These are phyloP conservation scores for Pyrocephalus nanus DNA, from an alignment of 2,797 vertebrate species.

Conservation along the genomic window DNA sequence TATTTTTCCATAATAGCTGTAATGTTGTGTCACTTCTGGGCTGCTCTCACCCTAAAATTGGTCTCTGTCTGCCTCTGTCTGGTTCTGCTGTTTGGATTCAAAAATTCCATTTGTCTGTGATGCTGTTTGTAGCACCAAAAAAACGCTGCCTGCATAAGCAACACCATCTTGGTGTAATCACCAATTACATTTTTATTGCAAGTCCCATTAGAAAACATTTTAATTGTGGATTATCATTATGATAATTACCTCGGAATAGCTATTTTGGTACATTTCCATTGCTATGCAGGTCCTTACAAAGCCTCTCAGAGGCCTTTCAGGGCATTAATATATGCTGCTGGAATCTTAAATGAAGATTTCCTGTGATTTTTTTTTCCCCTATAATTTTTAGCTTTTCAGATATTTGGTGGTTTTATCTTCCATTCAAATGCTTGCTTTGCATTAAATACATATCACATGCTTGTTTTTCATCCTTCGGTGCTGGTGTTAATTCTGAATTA, in stretches of 20 bases:
- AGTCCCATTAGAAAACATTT: slow-evolving; percentile 14
- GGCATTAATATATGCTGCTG: not conserved
- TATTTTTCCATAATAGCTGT: not conserved
- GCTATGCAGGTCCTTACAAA: not conserved
- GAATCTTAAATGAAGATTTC: not conserved
- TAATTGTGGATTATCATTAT: slow-evolving; percentile 29
- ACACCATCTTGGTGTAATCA: not conserved
- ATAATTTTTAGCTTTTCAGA: not conserved
- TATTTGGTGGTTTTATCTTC: not conserved
- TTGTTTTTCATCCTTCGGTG: not conserved
- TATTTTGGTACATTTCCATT: slow-evolving; percentile 21
- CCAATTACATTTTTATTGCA: slow-evolving; percentile 33
- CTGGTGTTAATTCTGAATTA: not conserved
- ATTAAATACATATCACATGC: not conserved
- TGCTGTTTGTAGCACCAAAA: not conserved
- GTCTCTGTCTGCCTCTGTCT: not conserved
- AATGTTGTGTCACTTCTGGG: not conserved
- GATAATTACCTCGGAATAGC: slow-evolving; percentile 19
- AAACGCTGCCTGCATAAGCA: not conserved
- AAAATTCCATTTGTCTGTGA: not conserved
- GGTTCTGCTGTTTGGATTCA: not conserved
- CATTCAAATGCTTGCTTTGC: not conserved
- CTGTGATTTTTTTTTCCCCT: not conserved
- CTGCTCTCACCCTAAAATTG: not conserved
- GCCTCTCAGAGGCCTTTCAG: not conserved